Conservation (phyloP, 2,888 invertebrate species). For the Lathronympha strigana region DNA sequence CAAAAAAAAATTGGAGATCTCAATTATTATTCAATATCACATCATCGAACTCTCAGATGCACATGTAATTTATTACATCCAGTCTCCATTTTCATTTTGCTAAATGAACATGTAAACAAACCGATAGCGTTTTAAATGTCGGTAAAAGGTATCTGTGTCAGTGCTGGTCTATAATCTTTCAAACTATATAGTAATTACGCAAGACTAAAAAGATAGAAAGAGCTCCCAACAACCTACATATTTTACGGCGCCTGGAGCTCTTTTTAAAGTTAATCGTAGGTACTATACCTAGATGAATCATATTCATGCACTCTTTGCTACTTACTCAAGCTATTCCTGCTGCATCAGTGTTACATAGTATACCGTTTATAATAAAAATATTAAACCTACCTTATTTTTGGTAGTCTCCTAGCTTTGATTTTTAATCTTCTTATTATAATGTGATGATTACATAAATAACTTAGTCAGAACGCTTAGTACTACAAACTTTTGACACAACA, state of each 20-base stretch:
- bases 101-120: slow-evolving; percentile 24
- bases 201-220: slow-evolving; percentile 22
- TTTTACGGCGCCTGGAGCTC: background rate
- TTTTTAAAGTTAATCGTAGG: background rate
- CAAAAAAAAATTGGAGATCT: too few relatives aligned
- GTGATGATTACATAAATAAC: slow-evolving; percentile 30
- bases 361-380: slow-evolving; percentile 57
- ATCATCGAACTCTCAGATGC: too few relatives aligned
- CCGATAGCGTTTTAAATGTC: slow-evolving; percentile 9
- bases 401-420: slow-evolving; percentile 72
- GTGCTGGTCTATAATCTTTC: slow-evolving; percentile 15
- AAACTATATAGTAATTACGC: slow-evolving; percentile 39
- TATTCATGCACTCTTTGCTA: slow-evolving; percentile 61
- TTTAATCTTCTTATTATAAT: slow-evolving; percentile 38
- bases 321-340: slow-evolving; percentile 56
- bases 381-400: slow-evolving; percentile 70
- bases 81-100: background rate
- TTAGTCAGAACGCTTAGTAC: slow-evolving; percentile 23
- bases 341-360: slow-evolving; percentile 65
- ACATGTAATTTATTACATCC: background rate
- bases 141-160: slow-evolving; percentile 23
- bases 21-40: too few relatives aligned
- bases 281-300: slow-evolving; percentile 58
- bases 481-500: slow-evolving; percentile 15
- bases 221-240: background rate